These are phyloP conservation scores for Argentina silus DNA, from an alignment of 2,797 vertebrate genomes.

Conservation along the genomic window DNA sequence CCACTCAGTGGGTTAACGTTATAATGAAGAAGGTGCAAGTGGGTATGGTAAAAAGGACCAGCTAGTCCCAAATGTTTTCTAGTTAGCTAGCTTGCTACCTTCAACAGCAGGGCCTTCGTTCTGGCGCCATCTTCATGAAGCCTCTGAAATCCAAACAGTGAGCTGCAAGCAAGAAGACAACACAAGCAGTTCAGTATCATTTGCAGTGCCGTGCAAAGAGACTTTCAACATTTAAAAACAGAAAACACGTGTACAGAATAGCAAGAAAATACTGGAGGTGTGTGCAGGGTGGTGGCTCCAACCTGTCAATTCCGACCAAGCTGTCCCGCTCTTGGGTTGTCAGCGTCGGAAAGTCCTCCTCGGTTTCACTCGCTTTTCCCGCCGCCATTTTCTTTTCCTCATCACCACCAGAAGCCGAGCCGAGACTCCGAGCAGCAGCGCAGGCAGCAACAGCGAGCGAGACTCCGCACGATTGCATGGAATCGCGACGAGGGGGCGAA, in stretches of 20 bases:
- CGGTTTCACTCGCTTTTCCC: conserved; percentile 98
- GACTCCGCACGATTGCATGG: conserved; percentile 99
- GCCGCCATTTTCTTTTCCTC: conserved; percentile 99
- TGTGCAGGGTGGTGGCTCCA: conserved; percentile 60
- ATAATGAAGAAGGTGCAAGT: neutral
- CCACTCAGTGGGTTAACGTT: neutral
- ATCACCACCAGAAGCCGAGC: conserved; percentile 89
- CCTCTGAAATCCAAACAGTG: conserved; percentile 96
- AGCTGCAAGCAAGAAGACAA: conserved; percentile 84
- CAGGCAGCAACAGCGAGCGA: conserved; percentile 88
- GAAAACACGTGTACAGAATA: conserved; percentile 40
- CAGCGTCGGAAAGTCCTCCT: conserved; percentile 99
- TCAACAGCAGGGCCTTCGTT: conserved; percentile 97
- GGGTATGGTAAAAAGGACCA: conserved; percentile 2
- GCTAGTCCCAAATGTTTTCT: conserved; percentile 6
- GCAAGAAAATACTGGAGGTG: conserved; percentile 28
- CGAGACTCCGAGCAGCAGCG: conserved; percentile 84
- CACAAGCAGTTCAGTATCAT: conserved; percentile 78
- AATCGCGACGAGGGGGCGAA: conserved; percentile 78
- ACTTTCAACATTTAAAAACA: conserved; percentile 41
- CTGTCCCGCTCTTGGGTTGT: conserved; percentile 94
- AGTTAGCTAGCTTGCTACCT: conserved; percentile 76
- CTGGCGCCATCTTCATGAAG: conserved; percentile 99
- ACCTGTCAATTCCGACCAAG: conserved; percentile 94
- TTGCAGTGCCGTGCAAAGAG: conserved; percentile 52